phyloP scores from a whole-genome alignment of 2,888 invertebrate genomes.

The Pharmacophagus antenor region DNA sequence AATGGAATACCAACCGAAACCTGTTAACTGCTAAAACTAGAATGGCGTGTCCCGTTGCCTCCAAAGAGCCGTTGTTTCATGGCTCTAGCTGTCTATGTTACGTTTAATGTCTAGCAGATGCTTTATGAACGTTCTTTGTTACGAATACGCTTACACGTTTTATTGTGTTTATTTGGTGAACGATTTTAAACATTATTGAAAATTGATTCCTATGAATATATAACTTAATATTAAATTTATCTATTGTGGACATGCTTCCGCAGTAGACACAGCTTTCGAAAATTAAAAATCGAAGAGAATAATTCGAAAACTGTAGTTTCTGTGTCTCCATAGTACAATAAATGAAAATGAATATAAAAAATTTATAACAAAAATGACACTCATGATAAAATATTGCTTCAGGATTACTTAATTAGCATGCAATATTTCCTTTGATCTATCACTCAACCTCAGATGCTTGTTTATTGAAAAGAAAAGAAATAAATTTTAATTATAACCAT shows the following conservation, averaged over 20 bases:
- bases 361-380: too few species aligned
- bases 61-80: constrained; percentile 63
- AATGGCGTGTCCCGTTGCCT: constrained; percentile 40
- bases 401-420: too few species aligned
- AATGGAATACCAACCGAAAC: constrained; percentile 51
- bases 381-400: too few species aligned
- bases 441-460: too few species aligned
- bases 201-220: neutral
- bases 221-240: neutral
- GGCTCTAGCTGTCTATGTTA: constrained; percentile 49
- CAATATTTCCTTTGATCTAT: too few species aligned
- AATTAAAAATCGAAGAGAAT: too few species aligned
- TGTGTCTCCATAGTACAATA: too few species aligned
- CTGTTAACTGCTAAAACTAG: constrained; percentile 38
- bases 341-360: too few species aligned
- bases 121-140: constrained; percentile 49
- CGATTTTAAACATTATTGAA: constrained; percentile 24
- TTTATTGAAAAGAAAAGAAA: too few species aligned
- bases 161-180: constrained; percentile 19
- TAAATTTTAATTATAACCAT: too few species aligned
- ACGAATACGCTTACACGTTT: constrained; percentile 33
- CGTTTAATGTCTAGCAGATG: constrained; percentile 64
- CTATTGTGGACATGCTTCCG: too few species aligned
- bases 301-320: too few species aligned
- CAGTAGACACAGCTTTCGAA: neutral